Conservation (phyloP, 2,888 invertebrate genomes). For the Drosophila formosana region DNA sequence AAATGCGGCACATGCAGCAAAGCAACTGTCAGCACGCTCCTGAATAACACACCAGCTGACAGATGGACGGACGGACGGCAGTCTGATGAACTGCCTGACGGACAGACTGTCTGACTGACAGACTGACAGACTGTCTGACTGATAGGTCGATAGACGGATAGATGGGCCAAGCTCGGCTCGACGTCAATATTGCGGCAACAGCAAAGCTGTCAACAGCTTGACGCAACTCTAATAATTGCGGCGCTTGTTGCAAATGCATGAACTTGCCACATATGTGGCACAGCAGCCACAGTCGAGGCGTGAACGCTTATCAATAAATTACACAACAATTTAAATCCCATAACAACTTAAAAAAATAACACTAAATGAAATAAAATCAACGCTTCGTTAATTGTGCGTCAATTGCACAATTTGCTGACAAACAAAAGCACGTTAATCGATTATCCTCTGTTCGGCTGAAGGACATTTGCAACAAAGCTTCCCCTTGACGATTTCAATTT, state of each 20-base stretch:
- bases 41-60: constrained; percentile 41
- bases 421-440: constrained; percentile 14
- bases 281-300: constrained; percentile 7
- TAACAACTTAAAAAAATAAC: not conserved
- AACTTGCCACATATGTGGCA: constrained; percentile 19
- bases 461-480: not conserved
- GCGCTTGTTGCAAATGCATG: constrained; percentile 19
- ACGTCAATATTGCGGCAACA: constrained; percentile 41
- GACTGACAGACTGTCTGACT: not conserved
- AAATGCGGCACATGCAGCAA: constrained; percentile 63
- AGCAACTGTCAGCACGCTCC: constrained; percentile 41
- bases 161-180: not conserved
- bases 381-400: constrained; percentile 13
- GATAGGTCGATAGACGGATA: not conserved
- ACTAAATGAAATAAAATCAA: constrained; percentile 10
- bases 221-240: constrained; percentile 41
- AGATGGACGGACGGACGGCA: constrained; percentile 16
- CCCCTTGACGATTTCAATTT: constrained; percentile 8
- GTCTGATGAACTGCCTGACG: constrained; percentile 1
- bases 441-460: not conserved
- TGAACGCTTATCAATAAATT: constrained; percentile 17
- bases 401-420: constrained; percentile 26
- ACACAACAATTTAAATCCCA: not conserved
- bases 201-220: constrained; percentile 34
- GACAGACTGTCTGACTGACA: not conserved